Conservation (phyloP, 53 echinoderm and acorn worm species). For the Echinometra lucunter region DNA sequence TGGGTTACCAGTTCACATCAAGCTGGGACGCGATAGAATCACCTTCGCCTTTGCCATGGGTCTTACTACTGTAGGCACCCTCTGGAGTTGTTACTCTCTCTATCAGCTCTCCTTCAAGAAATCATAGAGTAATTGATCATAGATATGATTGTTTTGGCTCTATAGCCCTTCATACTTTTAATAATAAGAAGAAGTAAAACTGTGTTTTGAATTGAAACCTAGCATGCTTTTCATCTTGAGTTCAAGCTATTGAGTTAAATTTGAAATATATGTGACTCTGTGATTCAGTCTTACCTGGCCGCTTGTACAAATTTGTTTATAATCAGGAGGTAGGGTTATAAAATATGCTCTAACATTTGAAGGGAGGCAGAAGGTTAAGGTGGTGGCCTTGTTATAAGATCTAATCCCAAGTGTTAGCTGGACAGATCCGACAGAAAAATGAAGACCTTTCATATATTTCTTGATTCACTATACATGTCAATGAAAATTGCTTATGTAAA, state of each 20-base stretch:
- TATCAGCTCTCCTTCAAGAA: slow-evolving; percentile 71
- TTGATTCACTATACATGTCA: too few relatives aligned
- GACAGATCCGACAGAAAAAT: too few relatives aligned
- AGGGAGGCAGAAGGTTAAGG: too few relatives aligned
- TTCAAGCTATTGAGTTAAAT: neutral
- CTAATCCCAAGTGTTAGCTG: too few relatives aligned
- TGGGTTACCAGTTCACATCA: slow-evolving; percentile 83
- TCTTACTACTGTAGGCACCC: slow-evolving; percentile 73
- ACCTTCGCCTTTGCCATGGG: slow-evolving; percentile 75
- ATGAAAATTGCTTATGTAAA: neutral
- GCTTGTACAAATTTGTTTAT: neutral
- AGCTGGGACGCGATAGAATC: slow-evolving; percentile 81
- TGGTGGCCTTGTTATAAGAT: too few relatives aligned
- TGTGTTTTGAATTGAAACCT: neutral
- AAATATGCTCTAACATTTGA: neutral
- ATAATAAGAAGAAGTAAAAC: neutral
- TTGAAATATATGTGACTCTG: neutral
- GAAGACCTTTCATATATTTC: too few relatives aligned
- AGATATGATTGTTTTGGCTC: neutral
- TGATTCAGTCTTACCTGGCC: neutral
- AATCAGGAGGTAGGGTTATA: neutral
- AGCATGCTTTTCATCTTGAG: slow-evolving; percentile 13
- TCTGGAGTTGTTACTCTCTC: slow-evolving; percentile 81
- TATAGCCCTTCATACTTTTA: neutral
- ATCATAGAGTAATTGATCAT: slow-evolving; percentile 54